phyloP scores from a whole-genome alignment of 1,140 invertebrate genomes.

The Pogonomyrmex californicus region DNA sequence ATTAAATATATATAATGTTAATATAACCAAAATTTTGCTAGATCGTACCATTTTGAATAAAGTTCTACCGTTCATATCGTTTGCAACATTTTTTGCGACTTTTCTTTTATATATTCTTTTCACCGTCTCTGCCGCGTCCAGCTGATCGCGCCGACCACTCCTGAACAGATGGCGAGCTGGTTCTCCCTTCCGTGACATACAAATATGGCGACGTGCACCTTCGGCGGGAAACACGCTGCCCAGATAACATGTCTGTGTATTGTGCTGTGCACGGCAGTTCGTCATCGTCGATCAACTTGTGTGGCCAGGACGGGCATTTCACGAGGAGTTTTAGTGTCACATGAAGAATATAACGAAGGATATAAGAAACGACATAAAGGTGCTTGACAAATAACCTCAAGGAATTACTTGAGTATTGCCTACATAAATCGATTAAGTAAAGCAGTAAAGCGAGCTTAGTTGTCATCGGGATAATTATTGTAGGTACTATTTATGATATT shows the following conservation, averaged over 20 bases:
- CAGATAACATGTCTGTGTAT: neutral
- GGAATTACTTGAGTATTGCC: no score
- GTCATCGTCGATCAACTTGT: neutral
- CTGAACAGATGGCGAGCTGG: constrained; percentile 24
- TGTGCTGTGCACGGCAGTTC: neutral
- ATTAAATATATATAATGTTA: neutral
- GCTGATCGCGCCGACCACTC: neutral
- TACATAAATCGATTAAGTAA: constrained; percentile 12
- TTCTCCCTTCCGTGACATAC: neutral
- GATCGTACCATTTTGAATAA: neutral
- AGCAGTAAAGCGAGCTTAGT: neutral
- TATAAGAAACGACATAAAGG: constrained; percentile 10
- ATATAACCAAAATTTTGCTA: neutral
- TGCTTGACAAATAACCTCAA: constrained; percentile 8
- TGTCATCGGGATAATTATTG: constrained; percentile 26
- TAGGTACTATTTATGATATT: constrained; percentile 27
- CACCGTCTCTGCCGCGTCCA: neutral
- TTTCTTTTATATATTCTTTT: neutral
- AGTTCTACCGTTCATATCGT: neutral
- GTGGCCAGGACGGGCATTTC: neutral
- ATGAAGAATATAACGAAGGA: neutral
- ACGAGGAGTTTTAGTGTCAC: neutral
- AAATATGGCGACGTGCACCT: constrained; percentile 7
- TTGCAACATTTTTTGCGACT: neutral
- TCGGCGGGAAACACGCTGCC: constrained; percentile 39